These are phyloP conservation scores for Nasonovia ribisnigri DNA, from an alignment of 2,888 invertebrate genomes.

Conservation along the genomic window DNA sequence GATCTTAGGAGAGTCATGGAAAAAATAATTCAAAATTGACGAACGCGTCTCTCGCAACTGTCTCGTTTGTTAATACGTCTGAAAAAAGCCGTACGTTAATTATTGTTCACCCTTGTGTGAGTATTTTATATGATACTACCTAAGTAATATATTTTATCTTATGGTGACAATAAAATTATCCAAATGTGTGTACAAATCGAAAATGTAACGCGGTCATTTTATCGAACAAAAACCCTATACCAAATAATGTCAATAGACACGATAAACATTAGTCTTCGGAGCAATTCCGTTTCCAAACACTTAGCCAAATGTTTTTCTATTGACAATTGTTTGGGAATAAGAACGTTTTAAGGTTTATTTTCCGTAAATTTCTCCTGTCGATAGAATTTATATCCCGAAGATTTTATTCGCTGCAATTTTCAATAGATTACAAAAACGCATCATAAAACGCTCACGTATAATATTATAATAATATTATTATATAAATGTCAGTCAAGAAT, in stretches of 20 bases:
- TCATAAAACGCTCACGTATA: neutral
- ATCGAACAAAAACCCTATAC: neutral
- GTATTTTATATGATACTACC: neutral
- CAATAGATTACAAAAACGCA: neutral
- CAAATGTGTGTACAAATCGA: neutral
- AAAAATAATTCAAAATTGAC: neutral
- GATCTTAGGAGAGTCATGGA: neutral
- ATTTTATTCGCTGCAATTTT: neutral
- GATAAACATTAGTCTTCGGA: slow-evolving; percentile 39
- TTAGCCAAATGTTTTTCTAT: slow-evolving; percentile 36
- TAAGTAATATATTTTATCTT: neutral
- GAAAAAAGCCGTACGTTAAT: neutral
- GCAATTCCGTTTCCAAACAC: slow-evolving; percentile 41
- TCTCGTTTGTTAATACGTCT: too few relatives aligned
- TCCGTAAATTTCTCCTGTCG: neutral
- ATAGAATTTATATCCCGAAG: neutral
- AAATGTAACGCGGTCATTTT: neutral
- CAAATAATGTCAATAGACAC: slow-evolving; percentile 14
- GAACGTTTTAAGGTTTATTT: slow-evolving; percentile 26
- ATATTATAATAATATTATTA: neutral
- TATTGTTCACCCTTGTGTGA: neutral
- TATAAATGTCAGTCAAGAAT: neutral
- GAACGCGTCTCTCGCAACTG: neutral
- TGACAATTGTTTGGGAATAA: neutral
- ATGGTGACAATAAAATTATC: slow-evolving; percentile 3